Evolutionary conservation across 1,140 invertebrate species (phyloP), one percentile per base, ranked within the genome.

Genomic region (Drosophila truncata): DNA sequence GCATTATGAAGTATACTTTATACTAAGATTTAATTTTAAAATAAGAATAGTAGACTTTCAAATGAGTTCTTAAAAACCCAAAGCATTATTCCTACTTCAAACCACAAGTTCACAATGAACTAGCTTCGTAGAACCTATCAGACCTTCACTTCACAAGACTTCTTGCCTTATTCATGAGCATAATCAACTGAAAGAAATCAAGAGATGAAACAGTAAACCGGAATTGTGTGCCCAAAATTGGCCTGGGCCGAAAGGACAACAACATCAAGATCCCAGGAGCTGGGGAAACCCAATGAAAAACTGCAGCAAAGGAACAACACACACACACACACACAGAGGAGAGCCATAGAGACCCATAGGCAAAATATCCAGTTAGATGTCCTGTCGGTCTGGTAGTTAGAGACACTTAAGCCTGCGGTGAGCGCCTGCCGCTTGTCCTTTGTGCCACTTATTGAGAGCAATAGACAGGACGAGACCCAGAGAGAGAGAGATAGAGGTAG

Each of bases 351-450:
- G 11, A 35, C 27, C 37, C 39, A 35, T 58, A 66, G 44, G 42
- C 27, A 60, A 49, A 50, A 41, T 50, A 71, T 72, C 29, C 66
- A 72, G 69, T 72, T 72, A 57, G 60, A 62, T 77, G 66, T 82
- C 50, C 57, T 76, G 46, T 41, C 65, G 83, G 60, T 46, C 65
- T 88, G 60, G 50, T 75, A 74, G 73, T 85, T 80, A 63, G 78
- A 81, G 74, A 80, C 84, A 88, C 84, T 87, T 88, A 81, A 87
- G 84, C 77, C 84, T 87, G 76, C 61, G 76, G 71, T 73, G 76
- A 72, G 72, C 77, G 55, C 37, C 62, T 59, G 82, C 73, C 77
- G 77, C 76, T 72, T 76, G 62, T 70, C 62, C 62, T 64, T 64
- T 71, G 83, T 73, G 80, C 76, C 83, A 73, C 80, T 83, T 80